Evolutionary conservation across 2,797 vertebrate species (phyloP).

Genomic region (Decapterus maruadsi): DNA sequence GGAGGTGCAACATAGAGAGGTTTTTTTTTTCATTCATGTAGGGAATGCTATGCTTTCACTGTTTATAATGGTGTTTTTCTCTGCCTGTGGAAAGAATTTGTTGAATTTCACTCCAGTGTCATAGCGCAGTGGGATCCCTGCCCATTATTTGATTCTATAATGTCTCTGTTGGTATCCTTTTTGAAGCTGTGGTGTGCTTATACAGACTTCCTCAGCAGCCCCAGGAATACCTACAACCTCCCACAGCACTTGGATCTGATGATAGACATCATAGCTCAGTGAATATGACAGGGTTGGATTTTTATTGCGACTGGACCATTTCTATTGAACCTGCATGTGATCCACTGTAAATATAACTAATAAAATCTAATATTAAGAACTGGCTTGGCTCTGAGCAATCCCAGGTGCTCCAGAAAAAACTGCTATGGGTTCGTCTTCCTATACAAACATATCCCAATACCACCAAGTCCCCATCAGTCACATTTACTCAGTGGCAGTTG

Average conservation of each 20-base stretch:
- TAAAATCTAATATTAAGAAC: not conserved
- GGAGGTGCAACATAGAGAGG: slow-evolving; percentile 62
- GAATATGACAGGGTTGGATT: slow-evolving; percentile 16
- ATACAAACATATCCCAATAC: not conserved
- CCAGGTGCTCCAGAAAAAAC: not conserved
- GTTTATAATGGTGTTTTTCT: slow-evolving; percentile 46
- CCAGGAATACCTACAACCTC: slow-evolving; percentile 30
- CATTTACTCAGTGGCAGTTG: slow-evolving; percentile 10
- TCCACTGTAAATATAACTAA: not conserved
- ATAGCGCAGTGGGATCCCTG: slow-evolving; percentile 27
- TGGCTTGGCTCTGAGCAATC: not conserved
- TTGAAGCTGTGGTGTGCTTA: slow-evolving; percentile 48
- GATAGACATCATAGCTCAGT: slow-evolving; percentile 17
- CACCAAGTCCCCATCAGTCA: not conserved
- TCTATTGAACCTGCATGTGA: not conserved
- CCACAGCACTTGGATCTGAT: slow-evolving; percentile 33
- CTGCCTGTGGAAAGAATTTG: slow-evolving; percentile 50
- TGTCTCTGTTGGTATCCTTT: slow-evolving; percentile 40
- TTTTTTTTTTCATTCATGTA: slow-evolving; percentile 68
- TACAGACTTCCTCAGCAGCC: slow-evolving; percentile 27
- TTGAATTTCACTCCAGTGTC: slow-evolving; percentile 42
- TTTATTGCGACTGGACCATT: not conserved
- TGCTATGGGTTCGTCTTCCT: not conserved
- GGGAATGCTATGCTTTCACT: slow-evolving; percentile 52
- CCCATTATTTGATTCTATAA: slow-evolving; percentile 32